Evolutionary conservation across 2,113 vertebrate genomes (phyloP).

Genomic region (Psittacula cyanocephala): DNA sequence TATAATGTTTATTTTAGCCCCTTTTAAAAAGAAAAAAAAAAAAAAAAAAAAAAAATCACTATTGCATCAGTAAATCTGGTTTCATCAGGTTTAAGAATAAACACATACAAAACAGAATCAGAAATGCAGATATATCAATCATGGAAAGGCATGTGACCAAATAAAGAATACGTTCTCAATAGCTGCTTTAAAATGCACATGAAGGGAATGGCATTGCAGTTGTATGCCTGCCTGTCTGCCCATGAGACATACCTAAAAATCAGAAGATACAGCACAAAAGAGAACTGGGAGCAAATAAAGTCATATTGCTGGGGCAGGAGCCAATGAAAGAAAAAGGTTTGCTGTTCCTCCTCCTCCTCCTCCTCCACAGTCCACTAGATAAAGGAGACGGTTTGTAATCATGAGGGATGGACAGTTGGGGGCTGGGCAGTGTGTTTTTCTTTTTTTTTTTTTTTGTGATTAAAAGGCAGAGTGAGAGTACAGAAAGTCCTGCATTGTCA

Average conservation of each 20-base stretch:
- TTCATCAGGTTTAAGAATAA: background rate
- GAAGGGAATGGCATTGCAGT: background rate
- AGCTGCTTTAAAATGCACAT: background rate
- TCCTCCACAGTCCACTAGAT: slow-evolving; percentile 40
- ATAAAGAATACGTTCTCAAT: background rate
- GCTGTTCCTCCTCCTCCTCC: slow-evolving; percentile 17
- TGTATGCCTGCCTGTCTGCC: background rate
- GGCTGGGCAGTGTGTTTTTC: background rate
- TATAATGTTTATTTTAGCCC: slow-evolving; percentile 30
- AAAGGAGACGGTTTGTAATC: slow-evolving; percentile 58
- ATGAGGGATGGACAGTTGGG: slow-evolving; percentile 5
- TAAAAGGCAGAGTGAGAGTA: slow-evolving; percentile 45
- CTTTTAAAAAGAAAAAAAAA: background rate
- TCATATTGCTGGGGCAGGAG: slow-evolving; percentile 16
- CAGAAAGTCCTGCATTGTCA: slow-evolving; percentile 47
- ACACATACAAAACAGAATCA: background rate
- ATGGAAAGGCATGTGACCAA: background rate
- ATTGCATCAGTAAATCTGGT: background rate
- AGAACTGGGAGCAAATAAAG: slow-evolving; percentile 12
- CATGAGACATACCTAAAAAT: background rate
- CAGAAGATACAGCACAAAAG: slow-evolving; percentile 8
- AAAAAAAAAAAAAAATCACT: background rate
- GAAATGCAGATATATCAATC: background rate
- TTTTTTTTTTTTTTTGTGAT: slow-evolving; percentile 4
- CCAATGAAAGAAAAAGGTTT: slow-evolving; percentile 18